Evolutionary conservation across 2,888 invertebrate genomes (phyloP).

Genomic region (Rhagonycha lutea): DNA sequence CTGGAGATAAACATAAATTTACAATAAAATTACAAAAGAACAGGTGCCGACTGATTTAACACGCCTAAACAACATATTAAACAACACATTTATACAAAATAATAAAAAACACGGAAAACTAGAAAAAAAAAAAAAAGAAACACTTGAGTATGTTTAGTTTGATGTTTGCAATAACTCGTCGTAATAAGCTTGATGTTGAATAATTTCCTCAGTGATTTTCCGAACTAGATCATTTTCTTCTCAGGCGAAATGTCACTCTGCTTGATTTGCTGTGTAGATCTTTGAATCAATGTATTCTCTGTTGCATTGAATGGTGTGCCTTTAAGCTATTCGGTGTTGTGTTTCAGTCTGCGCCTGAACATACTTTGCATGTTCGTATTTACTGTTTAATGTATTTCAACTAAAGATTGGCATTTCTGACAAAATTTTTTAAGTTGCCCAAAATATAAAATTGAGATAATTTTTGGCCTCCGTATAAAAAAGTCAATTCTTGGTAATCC

Average conservation of each 20-base stretch:
- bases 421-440: not conserved
- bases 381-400: slow-evolving; percentile 14
- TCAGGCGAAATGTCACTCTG: not conserved
- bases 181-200: slow-evolving; percentile 19
- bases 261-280: not conserved
- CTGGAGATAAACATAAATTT: slow-evolving; percentile 34
- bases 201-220: slow-evolving; percentile 18
- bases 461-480: not conserved
- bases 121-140: slow-evolving; percentile 7
- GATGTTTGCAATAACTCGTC: slow-evolving; percentile 18
- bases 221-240: not conserved
- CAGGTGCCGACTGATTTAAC: slow-evolving; percentile 51
- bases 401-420: slow-evolving; percentile 1
- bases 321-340: slow-evolving; percentile 32
- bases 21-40: slow-evolving; percentile 21
- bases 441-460: not conserved
- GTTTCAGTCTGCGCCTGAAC: slow-evolving; percentile 52
- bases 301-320: slow-evolving; percentile 22
- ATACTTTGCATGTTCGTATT: slow-evolving; percentile 37
- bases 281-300: slow-evolving; percentile 12
- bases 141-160: slow-evolving; percentile 26
- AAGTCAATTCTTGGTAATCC: not conserved
- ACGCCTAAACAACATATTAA: slow-evolving; percentile 21
- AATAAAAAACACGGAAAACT: slow-evolving; percentile 14
- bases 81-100: slow-evolving; percentile 17